Percentiles rank a stretch among this genome's conserved stretches.
These are phyloP conservation scores for Encarsia formosa DNA, from an alignment of 2,888 invertebrate species.

Conservation along the genomic window DNA sequence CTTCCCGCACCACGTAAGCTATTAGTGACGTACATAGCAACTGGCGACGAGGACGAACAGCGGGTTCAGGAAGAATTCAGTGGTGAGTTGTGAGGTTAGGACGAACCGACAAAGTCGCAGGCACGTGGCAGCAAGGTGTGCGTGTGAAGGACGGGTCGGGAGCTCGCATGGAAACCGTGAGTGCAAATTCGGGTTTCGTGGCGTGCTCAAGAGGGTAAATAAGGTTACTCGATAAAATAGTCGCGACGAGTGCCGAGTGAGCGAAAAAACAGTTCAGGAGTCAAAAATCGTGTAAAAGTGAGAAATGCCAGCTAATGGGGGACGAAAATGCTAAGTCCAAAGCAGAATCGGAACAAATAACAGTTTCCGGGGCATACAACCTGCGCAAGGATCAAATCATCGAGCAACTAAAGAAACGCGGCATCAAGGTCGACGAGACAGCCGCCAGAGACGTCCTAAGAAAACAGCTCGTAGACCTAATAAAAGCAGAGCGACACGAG, in stretches of 20 bases:
- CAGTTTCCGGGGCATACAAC: slow-evolving; percentile 10
- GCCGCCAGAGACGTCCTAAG: slow-evolving; percentile 10
- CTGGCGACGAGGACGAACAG: too few relatives aligned
- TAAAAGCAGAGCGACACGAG: slow-evolving; percentile 9
- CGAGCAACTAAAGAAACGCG: slow-evolving; percentile 9
- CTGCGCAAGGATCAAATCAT: slow-evolving; percentile 14
- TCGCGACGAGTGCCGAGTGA: slow-evolving; percentile 14
- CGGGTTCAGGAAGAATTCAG: too few relatives aligned
- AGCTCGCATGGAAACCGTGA: slow-evolving; percentile 12
- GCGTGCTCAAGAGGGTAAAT: slow-evolving; percentile 5
- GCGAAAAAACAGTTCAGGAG: slow-evolving; percentile 3
- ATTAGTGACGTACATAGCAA: too few relatives aligned
- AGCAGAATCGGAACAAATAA: slow-evolving; percentile 5
- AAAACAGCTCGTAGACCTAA: slow-evolving; percentile 12
- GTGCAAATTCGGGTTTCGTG: slow-evolving; percentile 14
- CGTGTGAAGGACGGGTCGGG: too few relatives aligned
- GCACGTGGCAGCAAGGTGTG: too few relatives aligned
- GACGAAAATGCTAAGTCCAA: slow-evolving; percentile 5
- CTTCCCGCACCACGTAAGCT: too few relatives aligned
- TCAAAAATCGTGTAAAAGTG: neutral
- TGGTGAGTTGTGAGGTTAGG: too few relatives aligned
- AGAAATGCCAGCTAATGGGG: slow-evolving; percentile 6
- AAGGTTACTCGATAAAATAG: slow-evolving; percentile 3
- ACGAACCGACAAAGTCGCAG: too few relatives aligned
- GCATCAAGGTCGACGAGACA: slow-evolving; percentile 15